Conservation (phyloP, 37 sponge, comb jelly and placozoan species). For the Bolinopsis microptera region DNA sequence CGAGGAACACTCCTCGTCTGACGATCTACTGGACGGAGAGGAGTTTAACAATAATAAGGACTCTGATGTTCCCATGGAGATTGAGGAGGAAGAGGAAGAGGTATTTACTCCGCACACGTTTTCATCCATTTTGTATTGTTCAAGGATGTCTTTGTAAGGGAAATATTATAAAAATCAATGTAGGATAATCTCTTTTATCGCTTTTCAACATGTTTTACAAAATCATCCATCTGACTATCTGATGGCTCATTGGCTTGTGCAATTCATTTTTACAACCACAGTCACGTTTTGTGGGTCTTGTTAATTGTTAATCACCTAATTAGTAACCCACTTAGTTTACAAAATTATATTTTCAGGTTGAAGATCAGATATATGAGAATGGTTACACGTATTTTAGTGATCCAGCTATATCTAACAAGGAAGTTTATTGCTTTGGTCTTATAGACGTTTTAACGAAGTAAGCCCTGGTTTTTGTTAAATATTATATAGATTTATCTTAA, state of each 20-base stretch:
- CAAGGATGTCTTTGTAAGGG: too few relatives aligned
- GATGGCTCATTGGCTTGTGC: too few relatives aligned
- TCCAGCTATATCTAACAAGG: not conserved
- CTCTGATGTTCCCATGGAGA: not conserved
- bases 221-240: too few relatives aligned
- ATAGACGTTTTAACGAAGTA: slow-evolving; percentile 61
- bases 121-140: too few relatives aligned
- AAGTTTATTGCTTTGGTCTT: slow-evolving; percentile 30
- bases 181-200: too few relatives aligned
- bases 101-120: not conserved
- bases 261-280: too few relatives aligned
- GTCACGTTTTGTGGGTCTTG: too few relatives aligned
- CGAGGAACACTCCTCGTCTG: slow-evolving; percentile 49
- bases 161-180: too few relatives aligned
- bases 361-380: not conserved
- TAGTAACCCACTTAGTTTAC: too few relatives aligned
- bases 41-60: slow-evolving; percentile 41
- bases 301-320: too few relatives aligned
- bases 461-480: not conserved
- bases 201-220: too few relatives aligned
- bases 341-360: not conserved
- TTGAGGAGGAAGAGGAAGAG: slow-evolving; percentile 44
- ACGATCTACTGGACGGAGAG: slow-evolving; percentile 65
- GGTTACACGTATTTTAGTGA: slow-evolving; percentile 20
- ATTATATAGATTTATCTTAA: too few relatives aligned